Base-by-base conservation (phyloP, 2,888 invertebrate species). In the Aporophyla lueneburgensis region DNA sequence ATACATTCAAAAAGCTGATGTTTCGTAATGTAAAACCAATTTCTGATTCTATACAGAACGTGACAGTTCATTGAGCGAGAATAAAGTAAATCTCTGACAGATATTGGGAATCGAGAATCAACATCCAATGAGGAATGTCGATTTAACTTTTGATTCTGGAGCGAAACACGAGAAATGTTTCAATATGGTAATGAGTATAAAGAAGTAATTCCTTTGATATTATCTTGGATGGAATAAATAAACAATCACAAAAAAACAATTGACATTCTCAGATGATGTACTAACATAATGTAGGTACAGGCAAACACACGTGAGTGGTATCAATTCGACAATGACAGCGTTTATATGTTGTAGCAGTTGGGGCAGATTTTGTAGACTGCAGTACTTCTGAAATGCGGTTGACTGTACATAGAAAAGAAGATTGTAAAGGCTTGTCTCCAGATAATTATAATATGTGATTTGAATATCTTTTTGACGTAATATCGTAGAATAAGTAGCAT, bases 1-100 rank as follows among this genome's bases (percentile, higher is more conserved):
- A 81, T 79, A 78, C 80, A 84, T 82, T 81, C 70, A 71, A 83
- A 85, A 82, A 75, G 76, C 81, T 81, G 81, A 83, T 83, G 79
- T 79, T 81, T 77, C 58, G 70, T 76, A 81, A 85, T 78, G 86
- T 81, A 78, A 79, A 83, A 81, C 83, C 81, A 83, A 87, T 86
- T 77, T 78, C 77, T 74, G 71, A 24, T 78, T 80, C 61, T 65
- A 59, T 78, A 69, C 68, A 77, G 68, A 71, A n/a, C n/a, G 76
- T 74, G 86, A 70, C 86, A 86, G 78, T 75, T 81, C 81, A 80
- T 80, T 78, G 84, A 76, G 79, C 66, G 78, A 77, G 74, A 68
- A 72, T 71, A 81, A 83, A 80, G 77, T 76, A 74, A 71, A 81
- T 80, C 68, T 63, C 65, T 72, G 86, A 81, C 81, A 86, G 81